A percentile compares a stretch with the other conserved stretches of the same genome.
Evolutionary conservation across 2,113 vertebrate species (phyloP).

Genomic region (Chelonoidis abingdonii): DNA sequence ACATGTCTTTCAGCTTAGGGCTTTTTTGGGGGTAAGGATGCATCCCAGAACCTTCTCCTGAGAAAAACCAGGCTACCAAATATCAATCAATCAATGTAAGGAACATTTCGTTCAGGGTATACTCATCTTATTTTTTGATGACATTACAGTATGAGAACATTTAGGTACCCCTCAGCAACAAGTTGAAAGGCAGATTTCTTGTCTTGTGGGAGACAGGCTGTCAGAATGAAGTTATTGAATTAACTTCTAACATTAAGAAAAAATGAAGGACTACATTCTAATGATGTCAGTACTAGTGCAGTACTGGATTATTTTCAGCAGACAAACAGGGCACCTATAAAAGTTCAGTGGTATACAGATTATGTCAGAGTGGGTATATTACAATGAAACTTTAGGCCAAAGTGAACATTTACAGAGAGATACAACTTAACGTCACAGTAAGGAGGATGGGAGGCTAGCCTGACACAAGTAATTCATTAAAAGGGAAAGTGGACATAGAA

Average conservation of each 20-base stretch:
- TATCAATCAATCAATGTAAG: slow-evolving; percentile 47
- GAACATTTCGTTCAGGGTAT: slow-evolving; percentile 44
- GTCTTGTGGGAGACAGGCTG: slow-evolving; percentile 21
- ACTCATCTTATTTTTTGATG: slow-evolving; percentile 13
- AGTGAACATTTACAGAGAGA: slow-evolving; percentile 66
- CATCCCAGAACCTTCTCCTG: slow-evolving; percentile 41
- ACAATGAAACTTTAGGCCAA: slow-evolving; percentile 62
- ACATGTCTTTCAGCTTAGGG: slow-evolving; percentile 44
- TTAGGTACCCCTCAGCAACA: slow-evolving; percentile 32
- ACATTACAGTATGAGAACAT: slow-evolving; percentile 56
- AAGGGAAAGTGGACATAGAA: slow-evolving; percentile 43
- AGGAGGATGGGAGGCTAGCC: slow-evolving; percentile 63
- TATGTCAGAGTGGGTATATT: slow-evolving; percentile 53
- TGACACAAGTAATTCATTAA: slow-evolving; percentile 54
- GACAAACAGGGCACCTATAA: slow-evolving; percentile 42
- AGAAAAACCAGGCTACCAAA: slow-evolving; percentile 46
- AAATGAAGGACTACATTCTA: slow-evolving; percentile 67
- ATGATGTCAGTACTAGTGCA: slow-evolving; percentile 73
- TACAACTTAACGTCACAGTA: slow-evolving; percentile 55
- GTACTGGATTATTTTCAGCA: slow-evolving; percentile 46
- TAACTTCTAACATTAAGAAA: slow-evolving; percentile 31
- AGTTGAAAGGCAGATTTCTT: slow-evolving; percentile 47
- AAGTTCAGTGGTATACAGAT: slow-evolving; percentile 55
- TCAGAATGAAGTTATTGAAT: slow-evolving; percentile 1
- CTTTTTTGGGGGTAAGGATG: not conserved